Conservation (phyloP, 2,797 vertebrate species). For the Gallinago stenura region DNA sequence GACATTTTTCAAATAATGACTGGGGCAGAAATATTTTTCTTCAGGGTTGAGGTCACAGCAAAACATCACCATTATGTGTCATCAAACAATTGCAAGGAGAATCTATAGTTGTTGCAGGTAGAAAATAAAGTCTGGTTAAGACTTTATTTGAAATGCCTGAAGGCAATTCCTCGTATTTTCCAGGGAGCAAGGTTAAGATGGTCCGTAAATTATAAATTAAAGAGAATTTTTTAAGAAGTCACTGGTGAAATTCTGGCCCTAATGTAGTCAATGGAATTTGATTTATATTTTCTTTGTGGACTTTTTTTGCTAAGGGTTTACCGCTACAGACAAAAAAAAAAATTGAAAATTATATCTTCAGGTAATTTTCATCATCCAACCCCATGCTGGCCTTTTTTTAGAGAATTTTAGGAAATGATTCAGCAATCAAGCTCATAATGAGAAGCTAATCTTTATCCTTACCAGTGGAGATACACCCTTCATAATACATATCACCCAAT, state of each 20-base stretch:
- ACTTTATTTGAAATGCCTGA: background rate
- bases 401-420: background rate
- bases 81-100: background rate
- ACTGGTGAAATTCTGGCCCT: background rate
- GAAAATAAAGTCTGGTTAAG: background rate
- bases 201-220: background rate
- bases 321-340: background rate
- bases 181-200: background rate
- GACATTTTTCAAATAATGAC: background rate
- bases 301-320: background rate
- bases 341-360: background rate
- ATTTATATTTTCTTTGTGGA: background rate
- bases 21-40: background rate
- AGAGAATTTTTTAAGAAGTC: background rate
- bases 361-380: background rate
- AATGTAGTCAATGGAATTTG: background rate
- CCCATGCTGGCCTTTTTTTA: accelerated
- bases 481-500: background rate
- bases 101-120: background rate
- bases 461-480: background rate
- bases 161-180: background rate
- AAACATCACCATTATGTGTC: background rate
- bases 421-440: background rate
- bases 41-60: background rate
- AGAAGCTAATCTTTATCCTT: background rate